Conservation (phyloP, 2,113 vertebrate species). For the Vidua chalybeata region DNA sequence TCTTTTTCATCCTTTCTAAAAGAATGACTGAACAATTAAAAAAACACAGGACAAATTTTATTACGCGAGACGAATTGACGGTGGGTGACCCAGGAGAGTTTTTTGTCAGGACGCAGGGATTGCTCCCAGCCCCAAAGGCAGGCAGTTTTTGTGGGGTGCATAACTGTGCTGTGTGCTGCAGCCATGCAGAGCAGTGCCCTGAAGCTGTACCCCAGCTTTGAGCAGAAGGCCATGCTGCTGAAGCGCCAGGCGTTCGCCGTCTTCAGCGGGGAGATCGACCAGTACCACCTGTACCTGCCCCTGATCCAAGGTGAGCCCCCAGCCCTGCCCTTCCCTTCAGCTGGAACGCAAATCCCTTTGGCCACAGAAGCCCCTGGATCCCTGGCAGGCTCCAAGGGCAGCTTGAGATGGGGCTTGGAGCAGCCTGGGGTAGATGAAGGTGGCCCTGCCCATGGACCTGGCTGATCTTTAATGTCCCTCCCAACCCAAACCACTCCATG, state of each 20-base stretch:
- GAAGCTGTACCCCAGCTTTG: conserved; percentile 87
- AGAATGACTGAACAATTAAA: not conserved
- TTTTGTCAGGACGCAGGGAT: not conserved
- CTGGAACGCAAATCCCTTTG: not conserved
- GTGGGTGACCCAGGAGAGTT: too few relatives aligned
- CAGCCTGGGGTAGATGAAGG: not conserved
- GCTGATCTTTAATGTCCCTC: not conserved
- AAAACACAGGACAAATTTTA: rapidly evolving
- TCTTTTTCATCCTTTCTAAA: not conserved
- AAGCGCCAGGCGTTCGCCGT: conserved; percentile 95
- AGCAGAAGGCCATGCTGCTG: conserved; percentile 95
- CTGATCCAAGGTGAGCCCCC: conserved; percentile 88
- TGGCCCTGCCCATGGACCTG: not conserved
- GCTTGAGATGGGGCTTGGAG: not conserved
- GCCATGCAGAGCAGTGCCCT: conserved; percentile 93
- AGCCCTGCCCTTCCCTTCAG: not conserved
- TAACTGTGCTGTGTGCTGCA: conserved; percentile 34
- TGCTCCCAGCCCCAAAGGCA: not conserved
- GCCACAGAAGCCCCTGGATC: not conserved
- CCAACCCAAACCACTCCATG: not conserved
- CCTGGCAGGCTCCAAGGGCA: not conserved
- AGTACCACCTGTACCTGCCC: conserved; percentile 95
- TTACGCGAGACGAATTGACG: rapidly evolving
- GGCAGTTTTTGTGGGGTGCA: not conserved
- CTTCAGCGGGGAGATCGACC: conserved; percentile 93